Evolutionary conservation across 2,888 invertebrate species (phyloP).

Genomic region (Perizoma flavofasciatum): DNA sequence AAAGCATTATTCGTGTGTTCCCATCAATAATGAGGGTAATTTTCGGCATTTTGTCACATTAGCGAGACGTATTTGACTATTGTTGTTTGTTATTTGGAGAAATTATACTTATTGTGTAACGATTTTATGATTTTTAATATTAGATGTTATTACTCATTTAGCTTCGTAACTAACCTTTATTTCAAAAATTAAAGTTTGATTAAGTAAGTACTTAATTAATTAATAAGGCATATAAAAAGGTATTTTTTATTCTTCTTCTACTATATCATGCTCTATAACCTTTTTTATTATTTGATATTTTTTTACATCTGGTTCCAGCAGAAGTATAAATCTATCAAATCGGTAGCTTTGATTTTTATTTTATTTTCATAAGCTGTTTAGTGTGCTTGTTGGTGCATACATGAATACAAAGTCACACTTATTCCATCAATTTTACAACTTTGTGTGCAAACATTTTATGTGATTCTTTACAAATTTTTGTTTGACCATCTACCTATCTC

Average conservation of each 20-base stretch:
- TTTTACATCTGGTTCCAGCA: no score
- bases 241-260: no score
- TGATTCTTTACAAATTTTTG: constrained; percentile 19
- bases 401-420: neutral
- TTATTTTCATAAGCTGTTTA: neutral
- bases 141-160: neutral
- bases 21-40: constrained; percentile 83
- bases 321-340: no score
- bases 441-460: constrained; percentile 14
- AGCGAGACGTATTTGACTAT: constrained; percentile 73
- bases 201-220: no score
- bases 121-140: constrained; percentile 15
- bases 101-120: constrained; percentile 44
- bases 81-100: constrained; percentile 63
- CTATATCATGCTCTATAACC: no score
- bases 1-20: constrained; percentile 66
- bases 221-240: no score
- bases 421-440: constrained; percentile 17
- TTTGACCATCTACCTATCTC: constrained; percentile 10
- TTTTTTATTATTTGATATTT: no score
- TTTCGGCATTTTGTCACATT: constrained; percentile 81
- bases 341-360: no score
- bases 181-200: no score
- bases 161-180: no score
- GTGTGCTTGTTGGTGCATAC: neutral